Percentiles rank a stretch among this genome's conserved stretches.
Evolutionary conservation across 1,140 invertebrate species (phyloP).

Genomic region (Listronotus bonariensis): DNA sequence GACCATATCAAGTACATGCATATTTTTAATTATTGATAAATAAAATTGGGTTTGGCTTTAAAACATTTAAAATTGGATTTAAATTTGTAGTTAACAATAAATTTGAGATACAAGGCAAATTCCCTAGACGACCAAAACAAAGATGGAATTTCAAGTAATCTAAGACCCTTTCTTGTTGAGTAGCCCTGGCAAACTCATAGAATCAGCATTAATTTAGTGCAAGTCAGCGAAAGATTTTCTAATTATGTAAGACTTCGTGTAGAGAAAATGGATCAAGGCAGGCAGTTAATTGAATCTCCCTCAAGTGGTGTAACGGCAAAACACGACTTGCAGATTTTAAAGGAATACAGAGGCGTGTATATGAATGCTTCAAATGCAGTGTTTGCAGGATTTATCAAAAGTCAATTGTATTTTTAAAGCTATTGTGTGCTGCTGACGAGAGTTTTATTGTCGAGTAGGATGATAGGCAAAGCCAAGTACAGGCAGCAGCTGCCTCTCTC

Average conservation of each 20-base stretch:
- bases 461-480: too few relatives aligned
- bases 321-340: slow-evolving; percentile 16
- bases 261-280: slow-evolving; percentile 20
- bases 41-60: too few relatives aligned
- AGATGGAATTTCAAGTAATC: too few relatives aligned
- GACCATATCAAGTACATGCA: too few relatives aligned
- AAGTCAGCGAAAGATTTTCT: slow-evolving; percentile 22
- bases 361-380: background rate
- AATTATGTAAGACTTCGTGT: slow-evolving; percentile 20
- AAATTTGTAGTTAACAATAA: too few relatives aligned
- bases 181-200: background rate
- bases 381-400: too few relatives aligned
- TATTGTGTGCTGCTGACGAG: too few relatives aligned
- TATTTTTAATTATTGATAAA: too few relatives aligned
- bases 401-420: too few relatives aligned
- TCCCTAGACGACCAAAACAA: background rate
- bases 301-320: slow-evolving; percentile 11
- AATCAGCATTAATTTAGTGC: slow-evolving; percentile 21
- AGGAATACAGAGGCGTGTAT: background rate
- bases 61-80: too few relatives aligned
- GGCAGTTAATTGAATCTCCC: slow-evolving; percentile 17
- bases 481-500: too few relatives aligned
- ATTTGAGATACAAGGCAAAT: background rate
- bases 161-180: slow-evolving; percentile 12
- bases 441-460: too few relatives aligned